Evolutionary conservation across 2,888 invertebrate species (phyloP), one percentile per base, ranked within the genome.

Genomic region (Caprella mutica): DNA sequence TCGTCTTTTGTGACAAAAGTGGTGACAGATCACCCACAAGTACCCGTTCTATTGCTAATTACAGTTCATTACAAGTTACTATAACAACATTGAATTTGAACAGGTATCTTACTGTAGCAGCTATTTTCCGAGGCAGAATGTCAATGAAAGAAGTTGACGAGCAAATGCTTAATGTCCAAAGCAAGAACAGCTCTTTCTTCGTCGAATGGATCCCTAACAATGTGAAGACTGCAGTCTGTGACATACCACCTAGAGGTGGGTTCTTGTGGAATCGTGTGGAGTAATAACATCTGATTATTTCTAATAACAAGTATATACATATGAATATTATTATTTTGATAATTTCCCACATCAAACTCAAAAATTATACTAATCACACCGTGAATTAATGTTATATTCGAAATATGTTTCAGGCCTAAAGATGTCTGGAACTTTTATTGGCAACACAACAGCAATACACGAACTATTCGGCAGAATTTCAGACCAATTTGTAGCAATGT

Each of bases 151-250:
- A 82, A 67, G 84, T 85, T 69, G 85, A 86, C 68, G 85, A 85
- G 61, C 85, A 85, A 73, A 84, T 85, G 82, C 71, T 83, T 30
- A 83, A 83, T 68, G 81, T 86, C 48, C 85, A 85, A 70, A 85
- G 83, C 72, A 85, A 85, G 72, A 85, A 85, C 76, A 83, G 81
- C 69, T 79, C 80, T 67, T 86, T 85, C 80, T 86, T 86, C 76
- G 86, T 86, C 35, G 86, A 86, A 77, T 86, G 92, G 92, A 91
- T 93, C 74, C 91, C 92, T 51, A 89, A 90, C 78, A 92, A 92
- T 74, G 87, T 91, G 55, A 92, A 91, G 79, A 87, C 86, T 17
- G 90, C 90, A 69, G 88, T 90, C 66, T 92, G 91, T 75, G 91
- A 92, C 75, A 92, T 93, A 70, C 91, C 88, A 66, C 87, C 88